Evolutionary conservation across 2,113 vertebrate species (phyloP), one percentile per base, ranked within the genome.

Genomic region (Chaetura pelagica): DNA sequence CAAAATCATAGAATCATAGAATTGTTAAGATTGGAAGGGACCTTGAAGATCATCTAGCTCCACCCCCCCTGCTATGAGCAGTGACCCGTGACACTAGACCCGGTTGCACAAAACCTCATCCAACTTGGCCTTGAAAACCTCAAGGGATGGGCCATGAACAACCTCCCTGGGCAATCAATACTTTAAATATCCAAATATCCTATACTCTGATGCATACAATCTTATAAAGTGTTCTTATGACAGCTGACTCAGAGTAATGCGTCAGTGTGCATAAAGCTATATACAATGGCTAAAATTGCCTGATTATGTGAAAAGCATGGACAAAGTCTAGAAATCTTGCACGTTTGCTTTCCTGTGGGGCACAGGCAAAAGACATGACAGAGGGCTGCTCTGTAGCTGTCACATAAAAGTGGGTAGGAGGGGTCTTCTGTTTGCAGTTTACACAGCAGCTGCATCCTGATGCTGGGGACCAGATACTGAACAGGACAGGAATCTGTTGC

Each of bases 261-360:
- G 26, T 75, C 74, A 49, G 6, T 62, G 29, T 80, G 49, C 19
- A 23, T 68, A n/a, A 51, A 91, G 52, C 4, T n/a, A 48, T 79
- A 66, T 34, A 19, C 58, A 79, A 62, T 2, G 1, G 6, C 20
- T 58, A 29, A n/a, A 73, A 62, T 9, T 77, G 13, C 32, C 71
- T 80, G 27, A 34, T 32, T 58, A 24, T 29, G 27, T 52, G 30
- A 68, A 88, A 92, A 46, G 2, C 27, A 17, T 23, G 55, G 30
- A 62, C 5, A 26, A 49, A 59, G 17, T 9, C 29, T 29, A 30
- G 63, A 88, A 24, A 34, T 38, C 34, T 67, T 85, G 7, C 19
- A 29, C 11, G 24, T 40, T 4, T 26, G 16, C 34, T 59, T 4
- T 68, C 7, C 26, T 2, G 0, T 5, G 48, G 27, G 10, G 23